Evolutionary conservation across 2,888 invertebrate species (phyloP).

Genomic region (Clepsis dumicolana): DNA sequence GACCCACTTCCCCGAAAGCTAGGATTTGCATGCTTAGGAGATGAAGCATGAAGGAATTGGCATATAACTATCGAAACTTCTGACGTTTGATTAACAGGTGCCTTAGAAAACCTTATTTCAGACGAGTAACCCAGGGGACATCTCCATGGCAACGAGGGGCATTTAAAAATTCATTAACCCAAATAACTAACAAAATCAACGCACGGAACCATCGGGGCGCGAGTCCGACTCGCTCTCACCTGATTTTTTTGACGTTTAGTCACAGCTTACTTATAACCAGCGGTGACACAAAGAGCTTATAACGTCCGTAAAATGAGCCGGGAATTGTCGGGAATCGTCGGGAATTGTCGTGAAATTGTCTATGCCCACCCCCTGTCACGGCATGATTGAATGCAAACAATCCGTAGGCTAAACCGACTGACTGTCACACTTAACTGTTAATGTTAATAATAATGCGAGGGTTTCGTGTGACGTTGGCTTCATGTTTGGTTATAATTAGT

Average conservation of each 20-base stretch:
- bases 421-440: constrained; percentile 30
- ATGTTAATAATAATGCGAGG: background rate
- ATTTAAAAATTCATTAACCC: too few relatives aligned
- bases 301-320: constrained; percentile 40
- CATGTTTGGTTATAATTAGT: too few relatives aligned
- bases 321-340: constrained; percentile 38
- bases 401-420: background rate
- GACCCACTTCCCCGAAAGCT: too few relatives aligned
- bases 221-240: background rate
- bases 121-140: too few relatives aligned
- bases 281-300: constrained; percentile 28
- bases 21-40: too few relatives aligned
- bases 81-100: too few relatives aligned
- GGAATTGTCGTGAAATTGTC: constrained; percentile 42
- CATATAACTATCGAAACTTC: too few relatives aligned
- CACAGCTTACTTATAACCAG: constrained; percentile 21
- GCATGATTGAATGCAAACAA: constrained; percentile 37
- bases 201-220: background rate
- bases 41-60: too few relatives aligned
- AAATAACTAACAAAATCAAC: too few relatives aligned
- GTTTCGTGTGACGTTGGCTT: background rate
- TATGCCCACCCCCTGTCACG: constrained; percentile 38
- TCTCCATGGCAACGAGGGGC: too few relatives aligned
- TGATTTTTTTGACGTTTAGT: constrained; percentile 4
- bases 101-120: too few relatives aligned